Base-by-base conservation (phyloP, 2,113 vertebrate genomes). In the Oenanthe oenanthe region DNA sequence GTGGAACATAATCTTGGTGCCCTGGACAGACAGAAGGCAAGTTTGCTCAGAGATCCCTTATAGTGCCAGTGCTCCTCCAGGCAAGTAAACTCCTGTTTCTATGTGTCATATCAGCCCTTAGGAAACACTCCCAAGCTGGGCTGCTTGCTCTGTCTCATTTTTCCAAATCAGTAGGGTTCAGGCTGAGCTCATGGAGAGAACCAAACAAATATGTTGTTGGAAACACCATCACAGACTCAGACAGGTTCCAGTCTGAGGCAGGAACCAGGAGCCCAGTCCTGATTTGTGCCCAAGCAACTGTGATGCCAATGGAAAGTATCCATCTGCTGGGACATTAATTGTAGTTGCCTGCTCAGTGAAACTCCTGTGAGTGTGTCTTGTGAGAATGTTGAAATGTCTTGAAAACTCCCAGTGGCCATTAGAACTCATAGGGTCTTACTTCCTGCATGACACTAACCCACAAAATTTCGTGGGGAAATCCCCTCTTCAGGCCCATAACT, bases 171-270 rank as follows among this genome's bases (percentile, higher is more conserved):
- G 40, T 62, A 81, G 67, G 60, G 70, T 85, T 74, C 72, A 84
- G 76, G n/a, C 65, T 83, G 83, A 94, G 51, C 32, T 95, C 81
- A 87, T 38, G 62, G 85, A 89, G 74, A 88, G 63, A 94, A 79
- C 26, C 26, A 91, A 95, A 70, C 32, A 79, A 94, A 68, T 68
- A 54, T 13, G 42, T 72, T 95, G 87, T 47, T 50, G 34, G 85
- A 93, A 95, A 85, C 32, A 68, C 42, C 38, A 79, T 67, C 5
- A 4, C 50, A 70, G 67, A 79, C 50, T 92, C 66, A 82, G 56
- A 78, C 57, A 2, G 53, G 17, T 89, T 82, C 74, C 81, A 87
- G 53, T 81, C 80, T 67, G 91, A 81, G 48, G 38, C 31, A 71
- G 42, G 36, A 87, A 82, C 75, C 14, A 38, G 53, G 16, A 82